Base-by-base conservation (phyloP, 2,888 invertebrate species). In the Acronicta psi region DNA sequence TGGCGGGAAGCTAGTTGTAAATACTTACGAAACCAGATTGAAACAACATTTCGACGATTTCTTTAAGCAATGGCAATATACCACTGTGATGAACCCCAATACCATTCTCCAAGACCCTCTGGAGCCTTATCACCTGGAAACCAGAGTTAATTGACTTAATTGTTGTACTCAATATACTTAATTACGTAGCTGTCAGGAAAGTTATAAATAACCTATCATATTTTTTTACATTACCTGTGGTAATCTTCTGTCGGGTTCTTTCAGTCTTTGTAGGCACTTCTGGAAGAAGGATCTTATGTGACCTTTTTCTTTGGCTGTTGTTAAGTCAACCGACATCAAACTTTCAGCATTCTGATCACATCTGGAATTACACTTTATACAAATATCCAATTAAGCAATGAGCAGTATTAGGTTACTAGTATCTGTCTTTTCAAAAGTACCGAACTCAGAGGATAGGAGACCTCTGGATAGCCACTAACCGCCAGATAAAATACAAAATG, bases 21-120 rank as follows among this genome's bases (percentile, higher is more conserved):
- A 13, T 59, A 91, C 98, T 99, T 36, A 99, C 98, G 65, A 97
- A 95, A 7, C 99, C 99, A 70, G 96, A 95, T 84, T 99, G 98
- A 85, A 99, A 99, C 13, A 99, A 94, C 96, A 99, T 97, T 91
- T 99, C 99, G 0, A 99, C 99, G 50, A 99, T 98, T 95, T 99
- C 99, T 85, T 99, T 99, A n/a, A 99, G 95, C 77, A 99, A 97
- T 0, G 99, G 99, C 60, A 99, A 91, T 74, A 99, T 98, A 11
- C 99, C 99, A 87, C 99, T 99, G 90, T 99, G 99, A 91, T 99
- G 99, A 4, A 99, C 97, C 0, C 99, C 99, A 64, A 99, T 97
- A 1, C 99, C 99, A 55, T 97, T 96, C 76, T 96, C 95, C 18
- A 94, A 69, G 0, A 93, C 94, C 43, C 92, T 84, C 69, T 90